Conservation (phyloP, 2,113 vertebrate species). For the Eonycteris spelaea region DNA sequence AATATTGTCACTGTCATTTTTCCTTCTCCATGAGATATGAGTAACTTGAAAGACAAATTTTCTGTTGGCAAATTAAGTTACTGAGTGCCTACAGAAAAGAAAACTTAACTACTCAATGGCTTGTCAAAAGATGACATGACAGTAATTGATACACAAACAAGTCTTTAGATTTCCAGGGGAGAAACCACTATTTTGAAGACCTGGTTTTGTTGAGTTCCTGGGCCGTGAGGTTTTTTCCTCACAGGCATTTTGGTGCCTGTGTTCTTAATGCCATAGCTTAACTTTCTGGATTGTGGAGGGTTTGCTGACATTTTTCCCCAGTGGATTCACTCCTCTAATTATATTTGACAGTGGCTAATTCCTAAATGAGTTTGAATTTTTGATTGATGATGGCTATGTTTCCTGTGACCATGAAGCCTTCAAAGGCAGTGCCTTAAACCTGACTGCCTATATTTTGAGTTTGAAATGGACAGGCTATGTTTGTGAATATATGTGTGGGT, state of each 20-base stretch:
- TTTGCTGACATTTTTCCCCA: not conserved
- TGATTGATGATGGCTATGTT: not conserved
- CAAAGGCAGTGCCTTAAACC: not conserved
- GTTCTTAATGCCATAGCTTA: not conserved
- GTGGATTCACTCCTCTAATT: not conserved
- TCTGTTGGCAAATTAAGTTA: constrained; percentile 9
- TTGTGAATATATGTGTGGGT: not conserved
- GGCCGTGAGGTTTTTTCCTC: not conserved
- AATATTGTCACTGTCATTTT: not conserved
- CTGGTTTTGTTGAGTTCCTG: not conserved
- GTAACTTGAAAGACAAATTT: constrained; percentile 21
- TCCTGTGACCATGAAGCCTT: not conserved
- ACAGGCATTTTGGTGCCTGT: not conserved
- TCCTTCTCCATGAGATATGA: not conserved
- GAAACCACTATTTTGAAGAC: not conserved
- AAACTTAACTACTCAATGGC: not conserved
- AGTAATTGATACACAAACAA: not conserved
- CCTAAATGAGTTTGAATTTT: constrained; percentile 21
- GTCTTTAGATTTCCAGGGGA: not conserved
- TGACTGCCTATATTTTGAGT: not conserved
- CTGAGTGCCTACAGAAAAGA: not conserved
- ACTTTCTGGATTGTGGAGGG: not conserved
- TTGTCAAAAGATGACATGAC: not conserved
- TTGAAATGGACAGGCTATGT: constrained; percentile 20
- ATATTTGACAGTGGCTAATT: not conserved